Evolutionary conservation across 2,888 invertebrate species (phyloP), one percentile per base, ranked within the genome.

Genomic region (Eupelmus urozonus): DNA sequence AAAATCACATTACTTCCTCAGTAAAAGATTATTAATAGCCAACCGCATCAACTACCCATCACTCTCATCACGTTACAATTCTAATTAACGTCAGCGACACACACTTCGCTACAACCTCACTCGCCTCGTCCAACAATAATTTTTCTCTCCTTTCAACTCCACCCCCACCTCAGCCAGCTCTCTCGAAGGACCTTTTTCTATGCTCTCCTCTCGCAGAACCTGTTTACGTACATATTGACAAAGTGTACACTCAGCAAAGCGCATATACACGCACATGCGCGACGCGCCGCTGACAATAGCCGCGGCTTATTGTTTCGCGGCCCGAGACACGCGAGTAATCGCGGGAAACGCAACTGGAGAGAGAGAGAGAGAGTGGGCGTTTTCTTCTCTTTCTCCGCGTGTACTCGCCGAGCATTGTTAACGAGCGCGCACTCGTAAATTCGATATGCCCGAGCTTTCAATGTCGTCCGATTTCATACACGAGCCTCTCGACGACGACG

Each of bases 231-330:
- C 16, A 49, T 16, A 62, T 51, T 40, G 71, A 71, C 71, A 71
- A 51, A 69, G 55, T 29, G n/a, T n/a, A n/a, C n/a, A n/a, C n/a
- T n/a, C n/a, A n/a, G n/a, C n/a, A n/a, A n/a, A n/a, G n/a, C 18
- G 62, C 49, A 18, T 20, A 27, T 13, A 4, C 49, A 25, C 0
- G 25, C 23, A 40, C 4, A 49, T 25, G 29, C 27, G 45, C 59
- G 71, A 71, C 60, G 71, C 25, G 71, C 34, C 60, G 60, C 51
- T 62, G 71, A 71, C 71, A 71, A 71, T 62, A 13, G 49, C 34
- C 51, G n/a, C n/a, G 60, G 62, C 20, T 60, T 40, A 71, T 71
- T 71, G 71, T 71, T 49, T 71, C 60, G 29, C 60, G 25, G 11
- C 9, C 13, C 27, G 29, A 59, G 16, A 23, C 9, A 23, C n/a